Conservation (phyloP, 2,797 vertebrate species). For the Oryzias dopingdopingensis region DNA sequence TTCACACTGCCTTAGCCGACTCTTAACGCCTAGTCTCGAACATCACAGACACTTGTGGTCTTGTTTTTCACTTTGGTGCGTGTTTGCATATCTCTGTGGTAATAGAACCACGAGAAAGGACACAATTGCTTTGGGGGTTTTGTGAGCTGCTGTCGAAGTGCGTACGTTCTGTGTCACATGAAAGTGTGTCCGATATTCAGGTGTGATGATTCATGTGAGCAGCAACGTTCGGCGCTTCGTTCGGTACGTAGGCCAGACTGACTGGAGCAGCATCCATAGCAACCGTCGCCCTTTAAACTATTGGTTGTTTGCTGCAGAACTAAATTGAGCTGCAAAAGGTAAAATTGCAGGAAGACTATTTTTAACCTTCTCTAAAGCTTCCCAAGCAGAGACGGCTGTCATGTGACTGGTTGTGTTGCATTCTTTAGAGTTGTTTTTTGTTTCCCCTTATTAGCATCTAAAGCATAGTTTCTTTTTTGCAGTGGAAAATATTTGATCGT, state of each 20-base stretch:
- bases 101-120: conserved; percentile 49
- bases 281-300: conserved; percentile 26
- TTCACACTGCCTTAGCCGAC: conserved; percentile 24
- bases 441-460: conserved; percentile 1
- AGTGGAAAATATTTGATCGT: neutral
- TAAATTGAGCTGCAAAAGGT: conserved; percentile 19
- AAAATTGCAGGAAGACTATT: conserved; percentile 19
- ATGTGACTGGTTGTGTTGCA: conserved; percentile 13
- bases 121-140: conserved; percentile 55
- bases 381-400: conserved; percentile 1
- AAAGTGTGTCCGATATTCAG: conserved; percentile 38
- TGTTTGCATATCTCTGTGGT: conserved; percentile 3
- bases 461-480: conserved; percentile 10
- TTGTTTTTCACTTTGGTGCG: neutral
- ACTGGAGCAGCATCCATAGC: conserved; percentile 20
- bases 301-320: conserved; percentile 15
- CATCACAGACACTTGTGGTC: conserved; percentile 36
- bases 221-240: conserved; percentile 20
- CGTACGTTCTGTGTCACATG: conserved; percentile 50
- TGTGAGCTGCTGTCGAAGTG: conserved; percentile 49
- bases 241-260: conserved; percentile 42
- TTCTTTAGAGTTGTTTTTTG: conserved; percentile 14
- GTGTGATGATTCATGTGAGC: conserved; percentile 42
- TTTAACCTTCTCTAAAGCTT: conserved; percentile 8
- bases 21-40: conserved; percentile 40